A percentile compares a stretch with the other conserved stretches of the same genome.
Conservation (phyloP, 2,888 invertebrate genomes). For the Cristatella mucedo region DNA sequence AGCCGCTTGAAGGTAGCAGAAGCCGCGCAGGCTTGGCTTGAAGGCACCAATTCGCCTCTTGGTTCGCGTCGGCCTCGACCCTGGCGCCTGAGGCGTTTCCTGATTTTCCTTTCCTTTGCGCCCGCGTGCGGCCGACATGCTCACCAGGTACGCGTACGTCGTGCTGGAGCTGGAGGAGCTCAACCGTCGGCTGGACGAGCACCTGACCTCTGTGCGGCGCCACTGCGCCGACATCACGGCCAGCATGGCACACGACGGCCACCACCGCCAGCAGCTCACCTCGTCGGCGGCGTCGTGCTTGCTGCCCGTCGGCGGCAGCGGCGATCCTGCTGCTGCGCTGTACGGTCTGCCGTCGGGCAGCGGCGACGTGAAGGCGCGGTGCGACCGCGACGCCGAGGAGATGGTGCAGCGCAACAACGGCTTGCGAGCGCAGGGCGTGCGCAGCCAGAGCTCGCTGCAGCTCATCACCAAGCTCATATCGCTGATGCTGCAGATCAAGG, state of each 20-base stretch:
- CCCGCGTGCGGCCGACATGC: no score
- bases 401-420: no score
- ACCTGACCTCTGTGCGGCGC: conserved; percentile 63
- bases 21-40: no score
- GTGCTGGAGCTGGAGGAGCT: conserved; percentile 77
- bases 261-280: not conserved
- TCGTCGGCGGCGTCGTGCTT: not conserved
- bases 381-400: not conserved
- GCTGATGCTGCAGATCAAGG: conserved; percentile 70
- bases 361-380: conserved; percentile 1
- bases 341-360: no score
- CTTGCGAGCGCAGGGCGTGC: no score
- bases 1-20: no score
- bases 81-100: no score
- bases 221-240: not conserved
- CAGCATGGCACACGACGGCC: not conserved
- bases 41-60: no score
- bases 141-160: conserved; percentile 18
- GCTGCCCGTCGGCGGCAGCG: no score
- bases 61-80: no score
- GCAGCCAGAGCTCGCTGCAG: conserved; percentile 45
- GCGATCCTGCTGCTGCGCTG: no score
- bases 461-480: conserved; percentile 75
- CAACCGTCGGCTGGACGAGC: conserved; percentile 70
- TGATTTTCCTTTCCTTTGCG: no score